Conservation (phyloP, 2,888 invertebrate genomes). For the Limenitis camilla region DNA sequence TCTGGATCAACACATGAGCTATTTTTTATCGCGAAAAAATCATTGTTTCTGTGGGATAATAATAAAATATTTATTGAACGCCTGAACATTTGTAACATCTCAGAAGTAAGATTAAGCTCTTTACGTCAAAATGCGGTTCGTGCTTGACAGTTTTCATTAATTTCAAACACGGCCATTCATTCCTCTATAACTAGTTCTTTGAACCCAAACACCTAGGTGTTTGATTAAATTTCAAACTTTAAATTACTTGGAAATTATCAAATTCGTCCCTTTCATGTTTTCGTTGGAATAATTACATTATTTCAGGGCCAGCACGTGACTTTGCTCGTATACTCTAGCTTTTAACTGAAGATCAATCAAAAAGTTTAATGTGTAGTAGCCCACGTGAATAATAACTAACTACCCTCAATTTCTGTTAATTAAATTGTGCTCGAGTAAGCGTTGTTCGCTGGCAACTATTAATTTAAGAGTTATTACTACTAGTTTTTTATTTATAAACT, state of each 20-base stretch:
- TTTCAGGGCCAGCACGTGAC: background rate
- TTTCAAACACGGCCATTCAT: background rate
- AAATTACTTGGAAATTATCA: slow-evolving; percentile 3
- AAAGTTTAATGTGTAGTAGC: background rate
- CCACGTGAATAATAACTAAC: background rate
- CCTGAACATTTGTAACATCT: no score
- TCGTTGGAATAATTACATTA: slow-evolving; percentile 4
- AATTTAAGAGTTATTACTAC: no score
- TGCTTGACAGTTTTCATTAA: background rate
- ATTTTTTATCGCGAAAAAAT: no score
- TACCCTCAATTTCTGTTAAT: no score
- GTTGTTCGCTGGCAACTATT: no score
- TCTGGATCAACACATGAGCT: no score
- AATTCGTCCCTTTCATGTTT: slow-evolving; percentile 7
- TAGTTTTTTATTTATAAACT: no score
- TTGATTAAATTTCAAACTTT: slow-evolving; percentile 8
- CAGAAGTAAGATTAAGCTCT: no score
- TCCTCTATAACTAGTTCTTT: background rate
- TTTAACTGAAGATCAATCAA: background rate
- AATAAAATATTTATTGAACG: no score
- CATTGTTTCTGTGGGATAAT: no score
- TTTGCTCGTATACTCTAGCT: background rate
- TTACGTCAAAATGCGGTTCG: no score
- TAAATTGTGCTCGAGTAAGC: no score
- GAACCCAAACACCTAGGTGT: background rate